phyloP scores from a whole-genome alignment of 1,140 invertebrate genomes.

The Aphaenogaster rudis region DNA sequence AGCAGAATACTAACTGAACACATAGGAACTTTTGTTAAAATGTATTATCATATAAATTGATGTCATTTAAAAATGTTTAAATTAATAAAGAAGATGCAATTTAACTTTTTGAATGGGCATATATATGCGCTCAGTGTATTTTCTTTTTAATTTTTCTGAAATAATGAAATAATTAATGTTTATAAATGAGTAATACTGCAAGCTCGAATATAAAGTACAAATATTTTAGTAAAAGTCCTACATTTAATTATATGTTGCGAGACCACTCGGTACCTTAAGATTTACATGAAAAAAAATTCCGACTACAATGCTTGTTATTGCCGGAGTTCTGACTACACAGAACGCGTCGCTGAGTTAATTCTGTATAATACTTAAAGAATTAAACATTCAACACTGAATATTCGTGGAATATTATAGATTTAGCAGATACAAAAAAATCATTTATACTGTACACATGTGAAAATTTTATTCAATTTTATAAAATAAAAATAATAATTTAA shows the following conservation, averaged over 20 bases:
- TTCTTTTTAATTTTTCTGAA: background rate
- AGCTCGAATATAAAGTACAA: background rate
- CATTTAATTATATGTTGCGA: background rate
- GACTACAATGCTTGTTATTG: background rate
- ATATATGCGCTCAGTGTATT: background rate
- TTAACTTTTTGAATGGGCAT: background rate
- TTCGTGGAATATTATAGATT: background rate
- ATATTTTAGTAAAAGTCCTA: background rate
- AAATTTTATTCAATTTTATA: background rate
- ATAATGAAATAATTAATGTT: background rate
- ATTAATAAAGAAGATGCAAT: background rate
- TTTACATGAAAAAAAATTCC: background rate
- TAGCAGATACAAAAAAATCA: background rate
- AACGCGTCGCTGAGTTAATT: background rate
- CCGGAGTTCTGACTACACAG: background rate
- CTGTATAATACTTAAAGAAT: background rate
- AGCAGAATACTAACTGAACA: background rate
- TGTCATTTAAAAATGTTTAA: background rate
- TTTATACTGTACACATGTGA: background rate
- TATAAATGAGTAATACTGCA: background rate
- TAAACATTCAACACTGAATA: background rate
- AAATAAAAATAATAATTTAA: slow-evolving; percentile 26
- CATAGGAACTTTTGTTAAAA: background rate
- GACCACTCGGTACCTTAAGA: background rate
- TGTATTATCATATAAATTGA: background rate